phyloP scores from a whole-genome alignment of 2,113 vertebrate genomes.

The Lates calcarifer region DNA sequence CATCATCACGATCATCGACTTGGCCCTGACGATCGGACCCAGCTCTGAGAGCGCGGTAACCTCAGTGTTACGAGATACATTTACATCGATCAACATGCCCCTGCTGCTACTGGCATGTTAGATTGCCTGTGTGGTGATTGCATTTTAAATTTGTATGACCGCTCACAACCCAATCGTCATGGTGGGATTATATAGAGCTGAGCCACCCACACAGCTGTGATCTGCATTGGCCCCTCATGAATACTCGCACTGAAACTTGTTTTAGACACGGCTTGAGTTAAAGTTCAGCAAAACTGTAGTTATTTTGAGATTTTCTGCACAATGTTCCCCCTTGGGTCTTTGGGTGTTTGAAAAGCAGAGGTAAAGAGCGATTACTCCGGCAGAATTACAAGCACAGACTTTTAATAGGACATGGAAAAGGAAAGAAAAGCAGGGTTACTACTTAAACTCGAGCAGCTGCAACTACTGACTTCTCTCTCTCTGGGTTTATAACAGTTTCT shows the following conservation, averaged over 20 bases:
- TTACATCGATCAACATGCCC: slow-evolving; percentile 58
- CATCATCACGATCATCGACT: background rate
- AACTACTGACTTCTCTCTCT: slow-evolving; percentile 20
- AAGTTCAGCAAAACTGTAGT: slow-evolving; percentile 30
- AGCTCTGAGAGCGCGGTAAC: slow-evolving; percentile 17
- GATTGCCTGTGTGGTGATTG: slow-evolving; percentile 31
- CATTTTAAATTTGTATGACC: slow-evolving; percentile 52
- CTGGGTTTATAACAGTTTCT: slow-evolving; percentile 14
- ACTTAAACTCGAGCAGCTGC: slow-evolving; percentile 12
- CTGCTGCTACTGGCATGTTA: slow-evolving; percentile 23
- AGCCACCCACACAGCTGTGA: slow-evolving; percentile 44
- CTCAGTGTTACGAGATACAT: slow-evolving; percentile 39
- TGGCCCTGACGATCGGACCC: slow-evolving; percentile 30
- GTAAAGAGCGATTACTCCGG: slow-evolving; percentile 18
- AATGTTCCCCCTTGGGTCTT: background rate
- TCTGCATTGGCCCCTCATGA: slow-evolving; percentile 34
- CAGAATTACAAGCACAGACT: slow-evolving; percentile 33
- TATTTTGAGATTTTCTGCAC: slow-evolving; percentile 42
- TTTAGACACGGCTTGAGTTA: slow-evolving; percentile 37
- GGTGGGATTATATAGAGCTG: slow-evolving; percentile 13
- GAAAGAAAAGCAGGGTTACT: background rate
- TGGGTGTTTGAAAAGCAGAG: slow-evolving; percentile 28
- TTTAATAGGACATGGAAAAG: slow-evolving; percentile 5
- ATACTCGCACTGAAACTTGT: slow-evolving; percentile 36
- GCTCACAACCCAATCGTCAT: slow-evolving; percentile 24